A percentile compares a stretch with the other conserved stretches of the same genome.
phyloP scores from a whole-genome alignment of 2,113 vertebrate genomes.

The Sisor rabdophorus region DNA sequence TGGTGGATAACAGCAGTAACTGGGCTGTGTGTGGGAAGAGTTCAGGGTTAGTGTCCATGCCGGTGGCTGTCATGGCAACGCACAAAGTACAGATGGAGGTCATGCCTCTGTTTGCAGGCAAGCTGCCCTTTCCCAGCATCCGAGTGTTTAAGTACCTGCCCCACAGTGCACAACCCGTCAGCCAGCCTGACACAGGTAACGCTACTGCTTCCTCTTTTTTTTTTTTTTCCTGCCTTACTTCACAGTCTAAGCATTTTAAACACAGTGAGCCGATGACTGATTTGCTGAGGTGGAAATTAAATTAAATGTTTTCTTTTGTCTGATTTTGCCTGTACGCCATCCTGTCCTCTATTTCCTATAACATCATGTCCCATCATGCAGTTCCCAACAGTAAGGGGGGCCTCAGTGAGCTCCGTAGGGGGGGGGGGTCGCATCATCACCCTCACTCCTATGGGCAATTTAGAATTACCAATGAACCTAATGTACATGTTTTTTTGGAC shows the following conservation, averaged over 20 bases:
- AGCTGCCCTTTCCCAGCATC: constrained; percentile 89
- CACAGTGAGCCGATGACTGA: not conserved
- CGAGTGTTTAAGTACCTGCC: constrained; percentile 90
- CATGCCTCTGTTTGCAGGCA: constrained; percentile 92
- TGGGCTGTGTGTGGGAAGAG: constrained; percentile 98
- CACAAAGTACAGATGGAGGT: constrained; percentile 95
- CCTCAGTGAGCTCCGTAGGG: too few relatives aligned
- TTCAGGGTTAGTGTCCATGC: constrained; percentile 91
- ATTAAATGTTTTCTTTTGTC: not conserved
- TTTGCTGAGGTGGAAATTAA: not conserved
- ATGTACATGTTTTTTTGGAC: too few relatives aligned
- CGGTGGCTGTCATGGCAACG: constrained; percentile 73
- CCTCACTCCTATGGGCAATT: too few relatives aligned
- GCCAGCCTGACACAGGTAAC: constrained; percentile 85
- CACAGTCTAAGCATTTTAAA: not conserved
- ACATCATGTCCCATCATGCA: not conserved
- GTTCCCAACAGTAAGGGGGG: too few relatives aligned
- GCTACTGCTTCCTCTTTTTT: not conserved
- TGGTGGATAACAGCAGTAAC: constrained; percentile 96
- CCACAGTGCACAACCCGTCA: constrained; percentile 79
- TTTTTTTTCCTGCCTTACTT: not conserved
- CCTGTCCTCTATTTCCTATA: not conserved
- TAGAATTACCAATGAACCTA: too few relatives aligned
- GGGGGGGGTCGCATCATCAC: too few relatives aligned
- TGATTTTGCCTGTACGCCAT: not conserved